phyloP scores from a whole-genome alignment of 1,140 invertebrate genomes.

The Drosophila tani region DNA sequence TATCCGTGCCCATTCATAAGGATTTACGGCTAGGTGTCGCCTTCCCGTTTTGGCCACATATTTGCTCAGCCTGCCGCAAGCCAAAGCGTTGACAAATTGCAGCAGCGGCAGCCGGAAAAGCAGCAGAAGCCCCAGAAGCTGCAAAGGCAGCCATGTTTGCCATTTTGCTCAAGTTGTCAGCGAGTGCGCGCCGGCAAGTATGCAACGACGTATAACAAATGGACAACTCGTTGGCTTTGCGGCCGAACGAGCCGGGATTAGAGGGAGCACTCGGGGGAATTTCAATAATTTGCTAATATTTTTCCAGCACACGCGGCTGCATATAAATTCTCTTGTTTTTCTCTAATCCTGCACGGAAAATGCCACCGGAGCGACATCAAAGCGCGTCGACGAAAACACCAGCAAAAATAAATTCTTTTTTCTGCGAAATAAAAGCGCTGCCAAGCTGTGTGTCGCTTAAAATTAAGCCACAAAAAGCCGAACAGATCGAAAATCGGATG shows the following conservation, averaged over 20 bases:
- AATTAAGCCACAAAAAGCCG: slow-evolving; percentile 30
- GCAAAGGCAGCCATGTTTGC: slow-evolving; percentile 58
- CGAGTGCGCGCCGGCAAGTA: slow-evolving; percentile 65
- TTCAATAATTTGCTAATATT: slow-evolving; percentile 75
- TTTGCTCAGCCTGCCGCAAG: slow-evolving; percentile 73
- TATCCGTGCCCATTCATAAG: slow-evolving; percentile 62
- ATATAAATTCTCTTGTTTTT: slow-evolving; percentile 34
- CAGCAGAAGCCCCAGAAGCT: slow-evolving; percentile 17
- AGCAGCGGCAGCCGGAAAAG: slow-evolving; percentile 1
- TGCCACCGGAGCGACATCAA: slow-evolving; percentile 56
- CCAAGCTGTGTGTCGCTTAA: slow-evolving; percentile 16
- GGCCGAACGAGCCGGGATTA: slow-evolving; percentile 29
- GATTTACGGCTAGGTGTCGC: slow-evolving; percentile 67
- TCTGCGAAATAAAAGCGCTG: slow-evolving; percentile 41
- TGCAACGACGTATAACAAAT: slow-evolving; percentile 70
- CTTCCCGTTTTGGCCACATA: slow-evolving; percentile 39
- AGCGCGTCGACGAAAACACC: slow-evolving; percentile 32
- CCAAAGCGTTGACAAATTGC: slow-evolving; percentile 79
- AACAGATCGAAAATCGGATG: slow-evolving; percentile 10
- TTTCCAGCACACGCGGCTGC: slow-evolving; percentile 27
- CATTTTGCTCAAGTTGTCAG: slow-evolving; percentile 76
- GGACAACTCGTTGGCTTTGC: slow-evolving; percentile 55
- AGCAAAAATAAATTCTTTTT: slow-evolving; percentile 30
- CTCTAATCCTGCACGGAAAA: slow-evolving; percentile 45
- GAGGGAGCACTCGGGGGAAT: neutral